phyloP scores from a whole-genome alignment of 2,113 vertebrate species.

The Geothlypis trichas region DNA sequence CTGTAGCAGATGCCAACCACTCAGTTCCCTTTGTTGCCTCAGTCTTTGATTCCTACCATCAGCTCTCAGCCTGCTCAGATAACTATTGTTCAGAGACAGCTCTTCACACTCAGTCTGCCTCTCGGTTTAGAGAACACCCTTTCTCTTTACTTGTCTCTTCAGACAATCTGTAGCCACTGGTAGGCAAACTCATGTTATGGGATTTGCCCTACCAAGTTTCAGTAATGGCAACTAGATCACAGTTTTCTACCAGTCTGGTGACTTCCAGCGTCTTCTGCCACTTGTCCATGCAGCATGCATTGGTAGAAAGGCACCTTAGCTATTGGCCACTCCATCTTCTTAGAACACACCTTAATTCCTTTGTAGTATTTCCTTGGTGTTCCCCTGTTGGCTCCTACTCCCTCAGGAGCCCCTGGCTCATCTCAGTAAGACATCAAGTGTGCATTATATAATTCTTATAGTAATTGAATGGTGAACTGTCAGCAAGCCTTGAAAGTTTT shows the following conservation, averaged over 20 bases:
- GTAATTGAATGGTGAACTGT: background rate
- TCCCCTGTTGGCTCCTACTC: background rate
- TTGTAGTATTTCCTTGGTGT: background rate
- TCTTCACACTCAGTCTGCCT: background rate
- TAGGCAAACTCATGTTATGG: background rate
- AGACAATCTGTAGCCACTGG: background rate
- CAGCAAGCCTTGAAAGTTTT: background rate
- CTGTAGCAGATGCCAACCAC: background rate
- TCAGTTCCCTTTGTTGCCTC: background rate
- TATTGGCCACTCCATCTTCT: background rate
- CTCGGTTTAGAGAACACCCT: background rate
- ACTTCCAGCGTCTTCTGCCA: background rate
- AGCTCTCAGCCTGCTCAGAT: background rate
- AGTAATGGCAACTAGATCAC: background rate
- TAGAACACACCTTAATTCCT: background rate
- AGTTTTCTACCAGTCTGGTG: background rate
- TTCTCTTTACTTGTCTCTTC: background rate
- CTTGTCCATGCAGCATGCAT: background rate
- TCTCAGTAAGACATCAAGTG: background rate
- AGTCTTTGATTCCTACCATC: background rate
- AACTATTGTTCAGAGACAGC: background rate
- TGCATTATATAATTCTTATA: background rate
- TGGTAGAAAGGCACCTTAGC: background rate
- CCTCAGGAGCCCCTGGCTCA: background rate
- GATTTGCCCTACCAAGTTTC: background rate